Percentiles rank a stretch among this genome's conserved stretches.
phyloP scores from a whole-genome alignment of 2,888 invertebrate genomes.

The Amphipyra berbera region DNA sequence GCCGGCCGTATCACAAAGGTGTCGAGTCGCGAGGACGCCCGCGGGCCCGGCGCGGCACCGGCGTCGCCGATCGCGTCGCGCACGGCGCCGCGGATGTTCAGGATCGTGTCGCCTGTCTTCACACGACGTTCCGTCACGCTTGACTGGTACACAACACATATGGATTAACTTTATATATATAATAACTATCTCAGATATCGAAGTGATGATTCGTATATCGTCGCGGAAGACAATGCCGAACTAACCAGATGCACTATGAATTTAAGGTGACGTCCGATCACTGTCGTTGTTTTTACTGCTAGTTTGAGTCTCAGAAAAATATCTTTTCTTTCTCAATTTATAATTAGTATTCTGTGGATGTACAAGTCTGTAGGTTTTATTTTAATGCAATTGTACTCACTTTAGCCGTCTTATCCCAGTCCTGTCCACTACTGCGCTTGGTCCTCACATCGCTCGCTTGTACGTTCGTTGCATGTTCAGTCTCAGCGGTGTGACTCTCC shows the following conservation, averaged over 20 bases:
- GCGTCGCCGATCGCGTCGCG: constrained; percentile 86
- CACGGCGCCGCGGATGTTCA: constrained; percentile 85
- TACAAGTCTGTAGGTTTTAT: too few relatives aligned
- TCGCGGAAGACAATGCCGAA: too few relatives aligned
- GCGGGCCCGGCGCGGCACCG: constrained; percentile 80
- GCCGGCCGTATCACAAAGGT: constrained; percentile 84
- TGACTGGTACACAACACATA: constrained; percentile 14
- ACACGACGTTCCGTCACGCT: constrained; percentile 69
- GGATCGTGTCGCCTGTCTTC: constrained; percentile 84
- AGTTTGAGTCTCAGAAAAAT: too few relatives aligned
- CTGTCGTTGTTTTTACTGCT: too few relatives aligned
- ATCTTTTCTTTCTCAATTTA: too few relatives aligned
- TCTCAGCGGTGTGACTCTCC: constrained; percentile 14
- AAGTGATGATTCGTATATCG: too few relatives aligned
- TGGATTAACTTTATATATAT: too few relatives aligned
- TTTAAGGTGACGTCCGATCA: too few relatives aligned
- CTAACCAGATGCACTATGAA: too few relatives aligned
- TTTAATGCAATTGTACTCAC: constrained; percentile 55
- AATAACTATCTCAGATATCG: too few relatives aligned
- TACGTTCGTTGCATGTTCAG: constrained; percentile 69
- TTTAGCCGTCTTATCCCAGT: constrained; percentile 76
- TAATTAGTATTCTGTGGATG: too few relatives aligned
- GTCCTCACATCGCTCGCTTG: constrained; percentile 65
- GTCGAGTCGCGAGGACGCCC: constrained; percentile 81
- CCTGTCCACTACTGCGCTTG: constrained; percentile 77